A percentile compares a stretch with the other conserved stretches of the same genome.
Conservation (phyloP, 37 sponge, comb jelly and placozoan genomes). For the Aplysina aerophoba region DNA sequence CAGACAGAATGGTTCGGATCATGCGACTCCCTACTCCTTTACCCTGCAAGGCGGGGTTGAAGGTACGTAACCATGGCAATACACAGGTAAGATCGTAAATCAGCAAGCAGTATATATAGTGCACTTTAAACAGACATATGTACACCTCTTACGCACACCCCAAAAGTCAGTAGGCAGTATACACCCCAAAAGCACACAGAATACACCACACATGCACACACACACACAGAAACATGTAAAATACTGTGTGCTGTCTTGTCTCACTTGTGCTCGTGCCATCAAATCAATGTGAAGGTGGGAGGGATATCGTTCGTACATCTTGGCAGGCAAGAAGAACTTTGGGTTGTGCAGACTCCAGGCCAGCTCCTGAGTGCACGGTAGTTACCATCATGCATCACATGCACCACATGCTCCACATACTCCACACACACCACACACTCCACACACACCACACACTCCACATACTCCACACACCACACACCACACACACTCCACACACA, state of each 20-base stretch:
- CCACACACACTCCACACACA: no score
- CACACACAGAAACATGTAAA: no score
- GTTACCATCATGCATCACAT: neutral
- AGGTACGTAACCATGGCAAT: neutral
- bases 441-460: no score
- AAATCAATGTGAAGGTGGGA: constrained; percentile 94
- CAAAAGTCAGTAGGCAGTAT: no score
- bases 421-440: no score
- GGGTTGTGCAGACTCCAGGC: constrained; percentile 42
- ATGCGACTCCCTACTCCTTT: constrained; percentile 65
- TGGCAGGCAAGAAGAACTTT: constrained; percentile 69
- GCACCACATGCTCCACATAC: no score
- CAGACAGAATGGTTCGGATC: constrained; percentile 70
- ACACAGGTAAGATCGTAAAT: no score
- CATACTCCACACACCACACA: no score
- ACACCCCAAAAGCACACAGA: neutral
- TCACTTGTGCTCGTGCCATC: constrained; percentile 81
- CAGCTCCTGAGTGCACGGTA: constrained; percentile 38
- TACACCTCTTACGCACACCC: no score
- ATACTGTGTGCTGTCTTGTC: constrained; percentile 3
- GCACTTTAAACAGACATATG: no score
- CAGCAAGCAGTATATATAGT: no score
- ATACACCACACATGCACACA: neutral
- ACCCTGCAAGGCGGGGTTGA: constrained; percentile 32
- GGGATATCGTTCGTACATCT: constrained; percentile 68